Evolutionary conservation across 2,113 vertebrate genomes (phyloP).

Genomic region (Polypterus bichir): DNA sequence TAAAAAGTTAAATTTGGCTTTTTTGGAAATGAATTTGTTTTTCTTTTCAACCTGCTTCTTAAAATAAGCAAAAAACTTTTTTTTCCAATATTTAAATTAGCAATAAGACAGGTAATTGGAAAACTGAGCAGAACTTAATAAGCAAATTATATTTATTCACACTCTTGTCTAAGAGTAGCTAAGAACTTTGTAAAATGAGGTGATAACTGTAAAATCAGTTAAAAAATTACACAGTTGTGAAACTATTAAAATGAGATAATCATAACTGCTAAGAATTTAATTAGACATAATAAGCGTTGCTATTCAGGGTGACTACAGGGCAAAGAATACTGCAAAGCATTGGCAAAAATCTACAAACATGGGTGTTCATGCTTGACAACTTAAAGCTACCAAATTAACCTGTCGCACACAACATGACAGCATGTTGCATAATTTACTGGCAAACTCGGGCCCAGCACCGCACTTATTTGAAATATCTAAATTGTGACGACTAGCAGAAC

Average conservation of each 20-base stretch:
- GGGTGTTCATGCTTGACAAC: slow-evolving; percentile 48
- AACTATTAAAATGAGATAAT: slow-evolving; percentile 36
- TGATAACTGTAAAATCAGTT: background rate
- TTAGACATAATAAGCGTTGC: slow-evolving; percentile 49
- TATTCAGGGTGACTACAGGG: slow-evolving; percentile 27
- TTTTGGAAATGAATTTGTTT: no score
- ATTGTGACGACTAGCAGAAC: slow-evolving; percentile 66
- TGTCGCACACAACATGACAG: slow-evolving; percentile 27
- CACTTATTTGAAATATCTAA: slow-evolving; percentile 47
- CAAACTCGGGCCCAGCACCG: slow-evolving; percentile 39
- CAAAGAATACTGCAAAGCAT: slow-evolving; percentile 33
- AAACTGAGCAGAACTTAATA: slow-evolving; percentile 25
- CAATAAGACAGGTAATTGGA: slow-evolving; percentile 1
- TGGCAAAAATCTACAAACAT: slow-evolving; percentile 40
- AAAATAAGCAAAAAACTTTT: no score
- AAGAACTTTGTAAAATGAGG: no score
- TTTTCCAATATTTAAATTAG: no score
- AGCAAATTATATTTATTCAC: slow-evolving; percentile 1
- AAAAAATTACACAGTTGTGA: slow-evolving; percentile 3
- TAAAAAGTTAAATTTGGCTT: no score
- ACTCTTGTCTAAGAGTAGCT: background rate
- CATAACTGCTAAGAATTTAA: slow-evolving; percentile 38
- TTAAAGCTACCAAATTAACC: slow-evolving; percentile 51
- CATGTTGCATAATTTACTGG: slow-evolving; percentile 43
- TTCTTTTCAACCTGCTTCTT: no score